Evolutionary conservation across 2,113 vertebrate species (phyloP), one percentile per base, ranked within the genome.

Genomic region (Dolichotis patagonum): DNA sequence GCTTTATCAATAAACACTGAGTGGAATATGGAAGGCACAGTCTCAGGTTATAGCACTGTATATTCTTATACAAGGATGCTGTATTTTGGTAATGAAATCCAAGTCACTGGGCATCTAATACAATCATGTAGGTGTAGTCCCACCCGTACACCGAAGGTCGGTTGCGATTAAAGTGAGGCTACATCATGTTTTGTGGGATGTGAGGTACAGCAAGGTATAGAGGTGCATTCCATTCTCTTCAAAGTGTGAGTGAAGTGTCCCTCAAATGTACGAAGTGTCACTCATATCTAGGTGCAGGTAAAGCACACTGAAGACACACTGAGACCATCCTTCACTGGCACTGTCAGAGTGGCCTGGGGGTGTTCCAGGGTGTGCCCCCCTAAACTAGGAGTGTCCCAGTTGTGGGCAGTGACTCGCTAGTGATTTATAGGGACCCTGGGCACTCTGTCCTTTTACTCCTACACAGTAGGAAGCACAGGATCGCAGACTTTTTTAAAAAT

Each of bases 111-210:
- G 56, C 77, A 56, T 20, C 30, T 35, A 54, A 71, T 35, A 41
- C 4, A 58, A 43, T 38, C 46, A n/a, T 58, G 11, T 35, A 78
- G 67, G 35, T 38, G 7, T 0, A 32, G 60, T 30, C 13, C 82
- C 32, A 22, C 7, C 63, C 60, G 19, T 1, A 63, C 35, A 46
- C 1, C 5, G 26, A 52, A 0, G 9, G 35, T 20, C 4, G 12
- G 17, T 32, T 0, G 0, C 7, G 14, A 5, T 46, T 56, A 52
- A 46, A 63, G 26, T 30, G 52, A 41, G 28, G 28, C 24, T 49
- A 35, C n/a, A 9, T 16, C 22, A 22, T 63, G 26, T 52, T 85
- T n/a, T 60, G 14, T 41, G 82, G 81, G 17, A 69, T n/a, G 13
- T 67, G 38, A 46, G 41, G 28, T 11, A 0, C 19, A 63, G 41